Base-by-base conservation (phyloP, 2,113 vertebrate species). In the Psittacula cyanocephala region DNA sequence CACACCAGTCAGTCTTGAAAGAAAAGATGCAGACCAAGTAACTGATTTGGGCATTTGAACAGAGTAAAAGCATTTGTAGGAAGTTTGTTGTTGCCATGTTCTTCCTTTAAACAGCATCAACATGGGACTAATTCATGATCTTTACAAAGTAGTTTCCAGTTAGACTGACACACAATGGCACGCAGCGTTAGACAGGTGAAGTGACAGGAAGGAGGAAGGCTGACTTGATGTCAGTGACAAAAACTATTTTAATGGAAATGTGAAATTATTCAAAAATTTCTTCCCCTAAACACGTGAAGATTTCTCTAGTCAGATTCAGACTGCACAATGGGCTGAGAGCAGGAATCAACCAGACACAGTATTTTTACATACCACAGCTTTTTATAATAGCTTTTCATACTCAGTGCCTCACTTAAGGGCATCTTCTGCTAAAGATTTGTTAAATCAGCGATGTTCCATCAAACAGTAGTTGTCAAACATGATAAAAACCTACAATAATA, bases 161-260 rank as follows among this genome's bases (percentile, higher is more conserved):
- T 86, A 97, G 91, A 95, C 82, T 97, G 94, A 97, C 93, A 96
- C 77, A 96, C 93, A 91, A 96, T 94, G 93, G 96, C 94, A 97
- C 78, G 91, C 91, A 94, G 92, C 53, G 2, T 96, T 95, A 95
- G 96, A 96, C 94, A 96, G 96, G 96, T 95, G 91, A 97, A 97
- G 74, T 96, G 91, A 97, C 94, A 97, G 94, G 92, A 93, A 96
- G 93, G 93, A 97, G 96, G 95, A 95, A 97, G 91, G 87, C 93
- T 96, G 95, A 96, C 87, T 96, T 96, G 93, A 97, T 95, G 96
- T 90, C 96, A 94, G 64, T 97, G 96, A 97, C 93, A 96, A 97
- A 96, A 96, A 96, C 93, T 95, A 96, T 96, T 94, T 97, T 97
- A 97, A 97, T 97, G 96, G 97, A 97, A 97, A 96, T 94, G 94